A percentile compares a stretch with the other conserved stretches of the same genome.
Evolutionary conservation across 2,888 invertebrate species (phyloP).

Genomic region (Tenodera sinensis): DNA sequence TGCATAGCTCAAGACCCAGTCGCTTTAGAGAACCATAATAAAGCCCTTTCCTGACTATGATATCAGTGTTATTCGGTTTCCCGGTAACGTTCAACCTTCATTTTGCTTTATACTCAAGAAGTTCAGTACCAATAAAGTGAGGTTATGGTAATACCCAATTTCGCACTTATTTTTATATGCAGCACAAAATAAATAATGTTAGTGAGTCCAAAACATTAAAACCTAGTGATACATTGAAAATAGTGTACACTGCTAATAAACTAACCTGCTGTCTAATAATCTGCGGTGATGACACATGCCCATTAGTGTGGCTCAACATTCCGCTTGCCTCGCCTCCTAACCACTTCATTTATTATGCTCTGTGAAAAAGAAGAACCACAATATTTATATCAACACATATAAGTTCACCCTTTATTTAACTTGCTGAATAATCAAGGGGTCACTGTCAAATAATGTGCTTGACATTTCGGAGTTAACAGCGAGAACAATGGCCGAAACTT

Average conservation of each 20-base stretch:
- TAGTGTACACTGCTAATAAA: neutral
- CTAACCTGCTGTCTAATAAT: slow-evolving; percentile 36
- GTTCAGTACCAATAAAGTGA: neutral
- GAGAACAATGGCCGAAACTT: slow-evolving; percentile 8
- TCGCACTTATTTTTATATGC: neutral
- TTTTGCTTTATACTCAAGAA: no score
- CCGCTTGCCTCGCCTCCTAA: slow-evolving; percentile 37
- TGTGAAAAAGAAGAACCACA: slow-evolving; percentile 10
- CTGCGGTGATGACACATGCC: slow-evolving; percentile 35
- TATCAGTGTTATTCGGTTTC: no score
- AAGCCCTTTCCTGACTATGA: no score
- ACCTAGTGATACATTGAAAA: neutral
- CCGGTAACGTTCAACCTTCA: no score
- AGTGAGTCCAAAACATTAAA: neutral
- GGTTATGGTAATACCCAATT: neutral
- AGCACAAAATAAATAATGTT: no score
- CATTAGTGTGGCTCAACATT: slow-evolving; percentile 39
- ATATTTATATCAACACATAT: neutral
- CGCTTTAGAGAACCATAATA: no score
- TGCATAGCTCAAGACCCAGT: no score
- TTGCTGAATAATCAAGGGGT: neutral
- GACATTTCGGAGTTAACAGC: slow-evolving; percentile 12
- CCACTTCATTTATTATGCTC: slow-evolving; percentile 39
- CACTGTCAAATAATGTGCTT: neutral
- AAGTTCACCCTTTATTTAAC: neutral